These are phyloP conservation scores for Drosophila equinoxialis DNA, from an alignment of 1,140 invertebrate genomes.

Conservation along the genomic window DNA sequence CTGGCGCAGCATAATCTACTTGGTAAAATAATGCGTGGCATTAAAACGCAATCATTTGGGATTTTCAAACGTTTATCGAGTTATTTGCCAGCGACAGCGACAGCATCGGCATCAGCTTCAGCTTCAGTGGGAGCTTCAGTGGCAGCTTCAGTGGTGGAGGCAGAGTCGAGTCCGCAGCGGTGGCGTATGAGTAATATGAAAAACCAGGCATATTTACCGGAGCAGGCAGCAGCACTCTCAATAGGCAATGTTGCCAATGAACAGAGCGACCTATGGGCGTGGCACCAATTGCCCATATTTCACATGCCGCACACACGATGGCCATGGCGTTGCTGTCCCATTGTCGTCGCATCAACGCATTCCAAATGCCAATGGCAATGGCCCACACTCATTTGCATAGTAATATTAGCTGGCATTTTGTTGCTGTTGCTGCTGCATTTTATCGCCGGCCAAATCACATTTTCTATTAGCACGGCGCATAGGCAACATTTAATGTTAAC, in stretches of 20 bases:
- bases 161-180: conserved; percentile 37
- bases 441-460: conserved; percentile 72
- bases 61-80: conserved; percentile 83
- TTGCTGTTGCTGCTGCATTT: conserved; percentile 63
- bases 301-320: conserved; percentile 73
- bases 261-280: conserved; percentile 34
- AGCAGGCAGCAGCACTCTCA: conserved; percentile 35
- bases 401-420: conserved; percentile 68
- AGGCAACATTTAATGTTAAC: conserved; percentile 76
- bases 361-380: conserved; percentile 48
- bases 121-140: not conserved
- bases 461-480: conserved; percentile 77
- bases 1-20: conserved; percentile 82
- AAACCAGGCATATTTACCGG: conserved; percentile 52
- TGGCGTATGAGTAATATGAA: conserved; percentile 80
- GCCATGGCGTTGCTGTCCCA: conserved; percentile 39
- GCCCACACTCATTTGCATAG: conserved; percentile 76
- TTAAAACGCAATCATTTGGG: conserved; percentile 83
- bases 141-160: not conserved
- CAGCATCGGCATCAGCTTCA: conserved; percentile 12
- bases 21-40: conserved; percentile 82
- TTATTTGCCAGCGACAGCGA: conserved; percentile 62
- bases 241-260: conserved; percentile 23
- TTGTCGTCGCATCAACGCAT: conserved; percentile 35
- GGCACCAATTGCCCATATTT: conserved; percentile 62